phyloP scores from a whole-genome alignment of 2,113 vertebrate species.

The Podarcis cretensis region DNA sequence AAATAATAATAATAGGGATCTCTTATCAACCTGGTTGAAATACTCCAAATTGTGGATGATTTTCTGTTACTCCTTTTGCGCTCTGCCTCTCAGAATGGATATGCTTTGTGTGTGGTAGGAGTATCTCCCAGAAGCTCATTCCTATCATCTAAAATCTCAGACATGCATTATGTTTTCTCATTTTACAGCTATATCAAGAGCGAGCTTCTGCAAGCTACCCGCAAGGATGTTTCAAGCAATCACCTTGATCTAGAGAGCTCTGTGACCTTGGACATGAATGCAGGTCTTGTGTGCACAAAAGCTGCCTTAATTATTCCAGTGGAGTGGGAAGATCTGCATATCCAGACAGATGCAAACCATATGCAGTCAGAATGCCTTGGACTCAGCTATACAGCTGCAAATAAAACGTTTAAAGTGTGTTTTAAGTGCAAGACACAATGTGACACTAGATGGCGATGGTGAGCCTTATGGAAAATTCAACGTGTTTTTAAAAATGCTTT shows the following conservation, averaged over 20 bases:
- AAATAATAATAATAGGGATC: conserved; percentile 18
- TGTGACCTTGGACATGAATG: neutral
- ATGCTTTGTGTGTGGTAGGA: conserved; percentile 13
- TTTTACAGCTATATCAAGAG: neutral
- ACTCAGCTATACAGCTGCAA: no score
- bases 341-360: neutral
- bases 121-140: neutral
- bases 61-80: conserved; percentile 45
- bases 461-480: no score
- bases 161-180: neutral
- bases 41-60: neutral
- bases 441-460: no score
- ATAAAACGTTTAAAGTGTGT: no score
- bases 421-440: no score
- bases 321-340: neutral
- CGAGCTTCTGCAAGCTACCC: neutral
- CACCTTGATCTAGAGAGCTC: neutral
- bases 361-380: neutral
- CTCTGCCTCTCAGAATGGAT: conserved; percentile 20
- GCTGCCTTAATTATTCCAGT: neutral
- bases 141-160: conserved; percentile 23
- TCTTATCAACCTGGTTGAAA: conserved; percentile 50
- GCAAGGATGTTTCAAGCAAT: neutral
- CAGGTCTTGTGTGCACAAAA: neutral
- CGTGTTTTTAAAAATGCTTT: no score